These are phyloP conservation scores for Sinocyclocheilus rhinocerous DNA, from an alignment of 2,113 vertebrate genomes.

Conservation along the genomic window DNA sequence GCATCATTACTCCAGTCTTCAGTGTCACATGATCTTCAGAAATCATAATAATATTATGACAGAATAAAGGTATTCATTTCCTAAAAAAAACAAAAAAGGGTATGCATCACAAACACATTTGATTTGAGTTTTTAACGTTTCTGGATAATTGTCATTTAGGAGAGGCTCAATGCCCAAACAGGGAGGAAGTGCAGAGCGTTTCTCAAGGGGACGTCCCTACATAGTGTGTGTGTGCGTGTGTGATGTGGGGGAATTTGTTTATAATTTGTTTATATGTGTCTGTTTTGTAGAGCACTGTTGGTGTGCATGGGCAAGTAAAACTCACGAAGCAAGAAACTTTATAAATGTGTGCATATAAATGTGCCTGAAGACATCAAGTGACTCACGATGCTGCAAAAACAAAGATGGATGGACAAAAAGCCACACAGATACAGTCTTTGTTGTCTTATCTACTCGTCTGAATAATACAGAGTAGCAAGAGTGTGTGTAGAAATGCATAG, in stretches of 20 bases:
- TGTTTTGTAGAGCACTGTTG: constrained; percentile 23
- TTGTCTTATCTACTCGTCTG: constrained; percentile 28
- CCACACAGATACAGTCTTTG: constrained; percentile 43
- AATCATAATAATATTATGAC: no score
- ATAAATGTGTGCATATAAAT: not conserved
- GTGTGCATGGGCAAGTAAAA: not conserved
- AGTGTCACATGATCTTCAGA: no score
- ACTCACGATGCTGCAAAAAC: constrained; percentile 41
- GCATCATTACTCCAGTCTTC: no score
- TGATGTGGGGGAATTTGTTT: constrained; percentile 14
- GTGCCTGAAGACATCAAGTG: constrained; percentile 28
- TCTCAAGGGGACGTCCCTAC: constrained; percentile 36
- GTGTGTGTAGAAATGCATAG: not conserved
- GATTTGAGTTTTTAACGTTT: no score
- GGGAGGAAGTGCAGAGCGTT: constrained; percentile 43
- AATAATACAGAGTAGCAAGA: constrained; percentile 14
- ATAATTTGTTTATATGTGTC: constrained; percentile 34
- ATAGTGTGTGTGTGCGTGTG: constrained; percentile 4
- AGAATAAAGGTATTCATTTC: no score
- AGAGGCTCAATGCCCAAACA: constrained; percentile 27
- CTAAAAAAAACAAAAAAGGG: no score
- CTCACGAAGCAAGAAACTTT: not conserved
- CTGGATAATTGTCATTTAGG: no score
- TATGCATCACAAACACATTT: no score
- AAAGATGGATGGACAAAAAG: not conserved